phyloP scores from a whole-genome alignment of 2,888 invertebrate species.

The Ceriagrion tenellum region DNA sequence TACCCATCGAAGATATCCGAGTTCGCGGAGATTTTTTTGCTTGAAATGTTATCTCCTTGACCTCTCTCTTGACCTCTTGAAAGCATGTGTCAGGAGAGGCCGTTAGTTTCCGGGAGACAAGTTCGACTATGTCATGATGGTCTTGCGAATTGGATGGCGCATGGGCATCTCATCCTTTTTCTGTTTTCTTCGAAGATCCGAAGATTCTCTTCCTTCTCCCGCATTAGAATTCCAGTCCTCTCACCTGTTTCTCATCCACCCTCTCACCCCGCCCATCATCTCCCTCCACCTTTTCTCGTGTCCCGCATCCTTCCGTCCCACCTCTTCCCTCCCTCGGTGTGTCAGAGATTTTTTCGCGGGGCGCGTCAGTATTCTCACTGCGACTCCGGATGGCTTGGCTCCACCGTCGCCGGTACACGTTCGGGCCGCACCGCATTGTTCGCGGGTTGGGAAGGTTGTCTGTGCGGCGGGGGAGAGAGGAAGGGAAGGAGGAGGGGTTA shows the following conservation, averaged over 20 bases:
- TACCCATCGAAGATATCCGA: no score
- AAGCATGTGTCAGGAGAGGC: no score
- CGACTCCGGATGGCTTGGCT: background rate
- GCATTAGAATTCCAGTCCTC: background rate
- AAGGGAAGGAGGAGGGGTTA: no score
- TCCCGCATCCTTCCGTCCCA: background rate
- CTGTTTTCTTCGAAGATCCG: background rate
- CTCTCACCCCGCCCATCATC: background rate
- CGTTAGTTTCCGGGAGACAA: background rate
- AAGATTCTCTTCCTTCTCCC: background rate
- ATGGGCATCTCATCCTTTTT: background rate
- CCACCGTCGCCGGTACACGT: background rate
- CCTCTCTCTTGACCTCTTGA: no score
- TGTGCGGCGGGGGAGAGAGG: background rate
- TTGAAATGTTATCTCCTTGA: no score
- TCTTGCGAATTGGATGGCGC: background rate
- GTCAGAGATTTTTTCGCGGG: background rate
- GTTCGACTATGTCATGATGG: background rate
- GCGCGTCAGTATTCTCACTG: background rate
- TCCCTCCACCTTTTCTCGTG: background rate
- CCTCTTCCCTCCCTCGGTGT: background rate
- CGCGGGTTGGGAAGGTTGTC: background rate
- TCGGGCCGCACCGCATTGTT: background rate
- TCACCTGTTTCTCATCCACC: background rate
- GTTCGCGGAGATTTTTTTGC: no score